Evolutionary conservation across 2,113 vertebrate genomes (phyloP).

Genomic region (Anas platyrhynchos): DNA sequence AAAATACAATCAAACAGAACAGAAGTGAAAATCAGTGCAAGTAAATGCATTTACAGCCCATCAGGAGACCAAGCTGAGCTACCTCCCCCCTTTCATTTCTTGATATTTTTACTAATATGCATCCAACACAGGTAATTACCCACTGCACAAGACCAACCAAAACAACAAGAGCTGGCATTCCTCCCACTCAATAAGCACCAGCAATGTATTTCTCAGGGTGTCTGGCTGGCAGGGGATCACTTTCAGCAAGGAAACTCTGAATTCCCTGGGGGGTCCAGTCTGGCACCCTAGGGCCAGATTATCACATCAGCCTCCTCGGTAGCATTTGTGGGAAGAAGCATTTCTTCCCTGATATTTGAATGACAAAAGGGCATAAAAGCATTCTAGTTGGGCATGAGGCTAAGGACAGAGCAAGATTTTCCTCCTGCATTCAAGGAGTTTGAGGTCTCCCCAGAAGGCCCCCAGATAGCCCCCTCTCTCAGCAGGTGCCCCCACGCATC

Average conservation of each 20-base stretch:
- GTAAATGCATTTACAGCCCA: background rate
- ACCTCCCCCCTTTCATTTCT: background rate
- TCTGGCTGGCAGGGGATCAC: background rate
- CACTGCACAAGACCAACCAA: background rate
- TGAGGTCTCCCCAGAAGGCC: background rate
- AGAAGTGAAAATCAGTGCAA: background rate
- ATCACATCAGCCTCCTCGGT: background rate
- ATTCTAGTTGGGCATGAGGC: background rate
- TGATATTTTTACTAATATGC: background rate
- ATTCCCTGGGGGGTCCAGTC: background rate
- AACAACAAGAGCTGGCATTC: background rate
- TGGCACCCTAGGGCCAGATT: background rate
- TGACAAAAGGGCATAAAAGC: background rate
- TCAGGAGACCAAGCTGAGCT: background rate
- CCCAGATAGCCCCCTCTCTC: background rate
- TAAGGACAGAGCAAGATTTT: background rate
- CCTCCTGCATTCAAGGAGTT: background rate
- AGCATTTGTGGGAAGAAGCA: background rate
- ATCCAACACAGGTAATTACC: background rate
- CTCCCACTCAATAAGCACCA: background rate
- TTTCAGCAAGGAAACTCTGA: background rate
- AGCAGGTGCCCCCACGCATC: rapidly evolving
- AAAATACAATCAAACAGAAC: background rate
- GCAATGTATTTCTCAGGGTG: background rate
- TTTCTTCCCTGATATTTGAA: background rate